Evolutionary conservation across 2,113 vertebrate species (phyloP), one percentile per base, ranked within the genome.

Genomic region (Tretioscincus oriximinensis): DNA sequence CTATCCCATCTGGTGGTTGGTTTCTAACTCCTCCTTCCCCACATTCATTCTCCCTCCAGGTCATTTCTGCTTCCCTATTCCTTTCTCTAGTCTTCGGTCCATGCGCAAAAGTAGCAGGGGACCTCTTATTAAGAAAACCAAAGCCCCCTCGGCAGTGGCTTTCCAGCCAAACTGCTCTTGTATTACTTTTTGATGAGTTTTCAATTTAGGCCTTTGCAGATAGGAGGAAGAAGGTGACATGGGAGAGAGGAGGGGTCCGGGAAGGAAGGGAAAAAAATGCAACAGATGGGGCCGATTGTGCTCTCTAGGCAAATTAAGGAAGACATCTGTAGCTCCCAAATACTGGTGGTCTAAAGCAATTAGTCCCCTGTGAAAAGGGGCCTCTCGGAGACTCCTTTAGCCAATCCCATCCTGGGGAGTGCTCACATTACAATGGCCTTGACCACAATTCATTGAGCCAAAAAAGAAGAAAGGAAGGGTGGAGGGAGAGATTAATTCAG

Each of bases 171-270:
- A 98, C 96, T 96, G 97, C 96, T 97, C 96, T 96, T 97, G 96
- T 98, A 99, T 99, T 98, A 97, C 97, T 98, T 99, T 99, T 98
- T 98, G 97, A 98, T 99, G 97, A 98, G 97, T 97, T 98, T 98
- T 99, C 97, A 98, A 98, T 99, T 96, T 96, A 96, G 95, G 93
- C 67, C 95, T 94, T 93, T 91, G 95, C 96, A 96, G 97, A 99
- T 97, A 96, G 93, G 95, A 94, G 92, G 93, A 95, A 94, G 94
- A 95, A 94, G 94, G 94, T 91, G 91, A 90, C 81, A 92, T 91
- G 91, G 93, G 91, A 82, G 89, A 88, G 90, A 92, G 92, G 92
- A 89, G 90, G 89, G 90, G 47, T 41, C 5, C 35, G 5, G 35
- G 35, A 5, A n/a, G 90, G 91, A 88, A 58, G 73, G 88, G 16